These are phyloP conservation scores for Lycia hirtaria DNA, from an alignment of 2,888 invertebrate genomes.

Conservation along the genomic window DNA sequence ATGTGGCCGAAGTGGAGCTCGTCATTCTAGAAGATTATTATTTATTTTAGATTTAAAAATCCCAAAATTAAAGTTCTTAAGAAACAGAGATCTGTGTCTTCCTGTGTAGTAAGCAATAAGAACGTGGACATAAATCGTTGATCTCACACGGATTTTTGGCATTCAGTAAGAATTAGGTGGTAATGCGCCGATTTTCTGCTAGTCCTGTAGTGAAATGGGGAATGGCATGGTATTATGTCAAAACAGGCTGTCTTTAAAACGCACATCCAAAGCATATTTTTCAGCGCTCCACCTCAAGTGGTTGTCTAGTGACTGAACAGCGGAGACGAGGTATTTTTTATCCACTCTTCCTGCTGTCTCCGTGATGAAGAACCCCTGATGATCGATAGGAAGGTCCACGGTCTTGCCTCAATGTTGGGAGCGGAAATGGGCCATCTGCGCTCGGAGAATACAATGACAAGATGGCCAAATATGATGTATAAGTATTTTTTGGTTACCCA, in stretches of 20 bases:
- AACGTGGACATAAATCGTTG: too few species aligned
- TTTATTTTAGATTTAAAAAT: too few species aligned
- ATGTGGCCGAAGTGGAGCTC: too few species aligned
- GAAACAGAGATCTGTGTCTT: too few species aligned
- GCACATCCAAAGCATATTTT: constrained; percentile 7
- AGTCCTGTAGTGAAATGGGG: too few species aligned
- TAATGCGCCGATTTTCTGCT: too few species aligned
- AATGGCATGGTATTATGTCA: too few species aligned
- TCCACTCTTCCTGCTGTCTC: constrained; percentile 19
- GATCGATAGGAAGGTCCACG: constrained; percentile 11
- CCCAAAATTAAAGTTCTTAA: too few species aligned
- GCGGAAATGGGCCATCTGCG: not conserved
- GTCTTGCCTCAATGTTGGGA: not conserved
- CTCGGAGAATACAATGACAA: not conserved
- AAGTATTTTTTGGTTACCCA: not conserved
- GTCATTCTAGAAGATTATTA: too few species aligned
- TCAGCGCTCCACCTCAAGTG: constrained; percentile 23
- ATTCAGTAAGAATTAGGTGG: too few species aligned
- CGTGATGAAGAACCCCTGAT: constrained; percentile 22
- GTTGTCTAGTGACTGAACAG: constrained; percentile 12
- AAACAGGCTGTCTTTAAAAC: not conserved
- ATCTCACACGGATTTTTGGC: too few species aligned
- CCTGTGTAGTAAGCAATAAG: too few species aligned
- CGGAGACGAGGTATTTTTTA: constrained; percentile 15
- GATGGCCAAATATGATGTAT: not conserved